Conservation (phyloP, 2,113 vertebrate genomes). For the Bettongia penicillata region DNA sequence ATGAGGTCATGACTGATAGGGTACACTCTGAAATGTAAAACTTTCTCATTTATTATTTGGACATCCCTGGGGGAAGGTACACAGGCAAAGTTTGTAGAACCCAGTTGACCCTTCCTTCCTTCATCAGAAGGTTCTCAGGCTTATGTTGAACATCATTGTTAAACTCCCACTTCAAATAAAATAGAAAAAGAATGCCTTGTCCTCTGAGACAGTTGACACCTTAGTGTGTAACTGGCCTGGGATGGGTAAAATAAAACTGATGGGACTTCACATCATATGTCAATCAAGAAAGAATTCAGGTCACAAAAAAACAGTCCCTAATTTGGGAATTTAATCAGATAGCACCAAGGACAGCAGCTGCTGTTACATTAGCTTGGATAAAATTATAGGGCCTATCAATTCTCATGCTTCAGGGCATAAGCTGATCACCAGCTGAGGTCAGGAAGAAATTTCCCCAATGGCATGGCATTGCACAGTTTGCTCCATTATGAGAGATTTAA, state of each 20-base stretch:
- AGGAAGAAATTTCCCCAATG: slow-evolving; percentile 72
- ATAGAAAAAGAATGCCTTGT: slow-evolving; percentile 25
- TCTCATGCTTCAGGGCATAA: slow-evolving; percentile 74
- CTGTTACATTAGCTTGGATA: slow-evolving; percentile 71
- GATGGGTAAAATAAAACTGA: slow-evolving; percentile 37
- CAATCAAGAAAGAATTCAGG: slow-evolving; percentile 48
- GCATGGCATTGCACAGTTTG: slow-evolving; percentile 50
- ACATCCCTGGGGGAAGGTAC: slow-evolving; percentile 83
- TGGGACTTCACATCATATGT: slow-evolving; percentile 47
- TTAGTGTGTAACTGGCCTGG: slow-evolving; percentile 28
- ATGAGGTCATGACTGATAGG: slow-evolving; percentile 79
- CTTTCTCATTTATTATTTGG: slow-evolving; percentile 85
- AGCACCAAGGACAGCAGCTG: slow-evolving; percentile 76
- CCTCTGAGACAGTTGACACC: slow-evolving; percentile 2
- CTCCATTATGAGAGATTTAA: slow-evolving; percentile 72
- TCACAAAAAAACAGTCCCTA: slow-evolving; percentile 72
- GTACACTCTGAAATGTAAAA: slow-evolving; percentile 85
- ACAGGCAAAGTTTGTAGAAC: slow-evolving; percentile 82
- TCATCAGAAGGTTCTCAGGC: slow-evolving; percentile 61
- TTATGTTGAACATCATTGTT: slow-evolving; percentile 63
- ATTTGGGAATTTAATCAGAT: slow-evolving; percentile 77
- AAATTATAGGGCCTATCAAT: slow-evolving; percentile 76
- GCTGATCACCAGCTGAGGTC: slow-evolving; percentile 79
- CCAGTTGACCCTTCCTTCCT: slow-evolving; percentile 69
- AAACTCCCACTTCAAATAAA: slow-evolving; percentile 68